Evolutionary conservation across 2,797 vertebrate species (phyloP).

Genomic region (Platalea minor): DNA sequence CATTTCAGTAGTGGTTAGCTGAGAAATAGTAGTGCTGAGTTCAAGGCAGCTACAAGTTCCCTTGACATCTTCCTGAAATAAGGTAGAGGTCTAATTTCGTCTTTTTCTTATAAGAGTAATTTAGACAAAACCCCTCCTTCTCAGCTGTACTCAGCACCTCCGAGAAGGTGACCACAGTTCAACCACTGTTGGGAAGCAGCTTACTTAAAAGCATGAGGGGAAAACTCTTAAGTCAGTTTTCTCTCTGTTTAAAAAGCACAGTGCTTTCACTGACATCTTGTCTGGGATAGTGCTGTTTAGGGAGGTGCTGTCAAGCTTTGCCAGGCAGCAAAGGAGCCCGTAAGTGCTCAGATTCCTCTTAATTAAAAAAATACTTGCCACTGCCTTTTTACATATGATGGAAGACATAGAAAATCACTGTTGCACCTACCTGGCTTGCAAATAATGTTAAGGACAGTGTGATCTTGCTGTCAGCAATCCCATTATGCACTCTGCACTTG

Average conservation of each 20-base stretch:
- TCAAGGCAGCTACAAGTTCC: neutral
- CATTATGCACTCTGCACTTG: neutral
- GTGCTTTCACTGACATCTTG: slow-evolving; percentile 29
- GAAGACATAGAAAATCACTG: neutral
- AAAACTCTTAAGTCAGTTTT: slow-evolving; percentile 20
- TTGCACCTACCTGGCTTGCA: neutral
- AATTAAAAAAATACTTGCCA: slow-evolving; percentile 19
- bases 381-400: neutral
- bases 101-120: neutral
- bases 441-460: neutral
- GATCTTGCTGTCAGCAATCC: neutral
- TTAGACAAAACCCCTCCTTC: neutral
- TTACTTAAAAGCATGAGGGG: slow-evolving; percentile 42
- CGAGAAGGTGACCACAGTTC: neutral
- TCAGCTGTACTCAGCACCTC: slow-evolving; percentile 1
- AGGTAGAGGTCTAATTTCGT: neutral
- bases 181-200: slow-evolving; percentile 48
- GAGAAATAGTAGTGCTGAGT: neutral
- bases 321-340: neutral
- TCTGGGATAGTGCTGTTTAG: neutral
- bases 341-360: slow-evolving; percentile 16
- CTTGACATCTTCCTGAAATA: neutral
- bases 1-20: neutral
- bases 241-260: neutral
- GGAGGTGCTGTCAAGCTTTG: slow-evolving; percentile 38